Evolutionary conservation across 2,797 vertebrate genomes (phyloP).

Genomic region (Rhabdophis nuchalis): DNA sequence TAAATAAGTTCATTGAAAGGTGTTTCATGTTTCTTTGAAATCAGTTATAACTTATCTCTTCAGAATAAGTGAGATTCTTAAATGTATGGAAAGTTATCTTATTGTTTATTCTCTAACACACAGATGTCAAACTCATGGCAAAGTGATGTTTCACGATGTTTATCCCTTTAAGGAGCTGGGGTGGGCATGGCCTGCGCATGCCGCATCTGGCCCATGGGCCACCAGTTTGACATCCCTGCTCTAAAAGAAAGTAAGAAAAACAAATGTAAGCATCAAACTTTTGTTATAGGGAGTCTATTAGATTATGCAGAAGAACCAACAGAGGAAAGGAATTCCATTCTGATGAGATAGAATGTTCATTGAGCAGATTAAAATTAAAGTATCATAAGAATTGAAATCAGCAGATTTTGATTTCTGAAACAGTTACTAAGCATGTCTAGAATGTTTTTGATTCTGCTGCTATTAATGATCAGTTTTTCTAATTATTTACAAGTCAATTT

Average conservation of each 20-base stretch:
- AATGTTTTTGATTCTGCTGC: neutral
- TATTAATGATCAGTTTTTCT: neutral
- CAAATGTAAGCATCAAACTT: neutral
- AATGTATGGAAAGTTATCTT: neutral
- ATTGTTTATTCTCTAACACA: neutral
- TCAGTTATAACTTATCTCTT: neutral
- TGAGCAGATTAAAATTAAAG: neutral
- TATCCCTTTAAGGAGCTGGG: no score
- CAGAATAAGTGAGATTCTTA: neutral
- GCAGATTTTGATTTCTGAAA: neutral
- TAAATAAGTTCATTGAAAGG: constrained; percentile 22
- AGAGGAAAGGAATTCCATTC: neutral
- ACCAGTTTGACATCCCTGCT: neutral
- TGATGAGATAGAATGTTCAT: neutral
- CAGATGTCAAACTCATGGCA: accelerated
- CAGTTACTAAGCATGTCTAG: neutral
- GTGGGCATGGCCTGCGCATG: no score
- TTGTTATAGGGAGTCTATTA: neutral
- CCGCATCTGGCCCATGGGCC: accelerated
- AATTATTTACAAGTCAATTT: neutral
- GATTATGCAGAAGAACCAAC: neutral
- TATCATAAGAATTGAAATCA: neutral
- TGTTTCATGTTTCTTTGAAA: neutral
- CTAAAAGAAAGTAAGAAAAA: neutral
- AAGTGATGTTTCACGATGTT: no score